These are phyloP conservation scores for Tetramorium simillimum DNA, from an alignment of 1,140 invertebrate genomes.

Conservation along the genomic window DNA sequence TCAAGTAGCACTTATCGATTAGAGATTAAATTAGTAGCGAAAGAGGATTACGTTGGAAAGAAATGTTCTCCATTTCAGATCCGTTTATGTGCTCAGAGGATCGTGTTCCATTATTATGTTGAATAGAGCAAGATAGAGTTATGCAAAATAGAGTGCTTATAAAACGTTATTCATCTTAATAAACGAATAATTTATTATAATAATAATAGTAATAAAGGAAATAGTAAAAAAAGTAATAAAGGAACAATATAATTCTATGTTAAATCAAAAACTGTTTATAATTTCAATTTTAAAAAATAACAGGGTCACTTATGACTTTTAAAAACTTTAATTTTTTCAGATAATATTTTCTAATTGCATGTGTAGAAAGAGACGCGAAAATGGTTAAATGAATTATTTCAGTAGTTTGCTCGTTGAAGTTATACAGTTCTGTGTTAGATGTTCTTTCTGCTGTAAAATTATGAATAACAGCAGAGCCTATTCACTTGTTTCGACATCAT, in stretches of 20 bases:
- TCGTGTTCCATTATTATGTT: background rate
- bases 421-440: background rate
- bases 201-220: no score
- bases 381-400: background rate
- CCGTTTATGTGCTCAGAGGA: background rate
- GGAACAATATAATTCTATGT: background rate
- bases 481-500: background rate
- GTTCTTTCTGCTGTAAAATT: background rate
- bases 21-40: slow-evolving; percentile 23
- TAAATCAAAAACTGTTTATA: no score
- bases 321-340: background rate
- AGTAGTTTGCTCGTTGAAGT: background rate
- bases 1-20: slow-evolving; percentile 12
- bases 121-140: background rate
- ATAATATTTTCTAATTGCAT: background rate
- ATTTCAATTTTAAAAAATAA: no score
- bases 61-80: background rate
- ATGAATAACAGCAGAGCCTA: background rate
- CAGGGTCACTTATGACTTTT: no score
- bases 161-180: background rate
- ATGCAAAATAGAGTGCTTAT: background rate
- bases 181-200: background rate
- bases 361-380: background rate
- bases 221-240: no score
- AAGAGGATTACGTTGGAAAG: background rate